Evolutionary conservation across 2,888 invertebrate species (phyloP).

Genomic region (Sinohyriopsis cumingii): DNA sequence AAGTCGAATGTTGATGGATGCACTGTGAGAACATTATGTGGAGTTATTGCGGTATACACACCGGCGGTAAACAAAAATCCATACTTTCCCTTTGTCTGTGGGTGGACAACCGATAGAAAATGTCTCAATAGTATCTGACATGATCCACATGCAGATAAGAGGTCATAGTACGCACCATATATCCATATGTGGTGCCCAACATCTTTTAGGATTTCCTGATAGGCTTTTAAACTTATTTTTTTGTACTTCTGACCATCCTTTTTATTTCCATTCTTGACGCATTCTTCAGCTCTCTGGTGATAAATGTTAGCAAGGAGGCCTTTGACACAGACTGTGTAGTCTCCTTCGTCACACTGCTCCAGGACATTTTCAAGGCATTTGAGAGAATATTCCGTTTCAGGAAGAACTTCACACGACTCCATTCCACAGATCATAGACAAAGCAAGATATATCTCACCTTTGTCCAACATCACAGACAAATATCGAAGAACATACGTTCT

Average conservation of each 20-base stretch:
- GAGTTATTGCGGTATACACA: slow-evolving; percentile 2
- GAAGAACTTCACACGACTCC: no score
- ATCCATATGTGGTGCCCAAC: slow-evolving; percentile 1
- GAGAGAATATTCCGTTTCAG: no score
- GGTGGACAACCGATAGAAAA: slow-evolving; percentile 1
- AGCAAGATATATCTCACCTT: no score
- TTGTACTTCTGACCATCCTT: background rate
- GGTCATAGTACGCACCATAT: slow-evolving; percentile 7
- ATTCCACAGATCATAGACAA: no score
- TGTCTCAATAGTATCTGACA: slow-evolving; percentile 1
- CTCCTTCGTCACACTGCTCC: background rate
- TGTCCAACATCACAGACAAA: no score
- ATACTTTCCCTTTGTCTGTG: background rate
- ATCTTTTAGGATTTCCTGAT: no score
- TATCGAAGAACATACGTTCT: no score
- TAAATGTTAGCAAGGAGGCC: slow-evolving; percentile 8
- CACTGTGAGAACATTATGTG: slow-evolving; percentile 6
- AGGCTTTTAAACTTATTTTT: background rate
- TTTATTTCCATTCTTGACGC: background rate
- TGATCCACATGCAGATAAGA: background rate
- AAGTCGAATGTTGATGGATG: background rate
- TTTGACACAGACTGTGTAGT: background rate
- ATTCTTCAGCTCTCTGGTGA: slow-evolving; percentile 6
- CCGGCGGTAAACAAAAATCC: background rate
- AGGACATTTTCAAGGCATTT: no score